Evolutionary conservation across 1,140 invertebrate species (phyloP).

Genomic region (Myzus persicae): DNA sequence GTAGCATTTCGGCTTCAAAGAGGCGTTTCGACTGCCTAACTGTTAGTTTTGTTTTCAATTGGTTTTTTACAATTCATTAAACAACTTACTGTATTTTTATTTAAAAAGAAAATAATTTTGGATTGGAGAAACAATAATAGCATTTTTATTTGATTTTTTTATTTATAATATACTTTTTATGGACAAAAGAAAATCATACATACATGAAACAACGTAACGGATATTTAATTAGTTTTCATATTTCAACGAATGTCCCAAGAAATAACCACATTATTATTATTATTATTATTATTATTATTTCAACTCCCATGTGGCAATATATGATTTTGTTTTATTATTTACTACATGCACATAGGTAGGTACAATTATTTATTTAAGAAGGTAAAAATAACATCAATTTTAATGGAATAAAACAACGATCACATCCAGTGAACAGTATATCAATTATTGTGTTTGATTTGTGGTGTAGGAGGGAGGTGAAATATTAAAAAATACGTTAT

Average conservation of each 20-base stretch:
- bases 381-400: neutral
- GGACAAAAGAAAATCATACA: neutral
- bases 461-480: no score
- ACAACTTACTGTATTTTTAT: neutral
- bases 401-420: neutral
- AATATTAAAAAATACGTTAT: neutral
- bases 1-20: neutral
- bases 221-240: neutral
- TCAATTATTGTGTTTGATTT: neutral
- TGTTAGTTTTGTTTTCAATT: neutral
- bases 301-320: neutral
- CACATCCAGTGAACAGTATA: neutral
- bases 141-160: neutral
- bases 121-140: neutral
- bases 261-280: neutral
- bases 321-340: neutral
- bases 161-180: neutral
- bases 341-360: neutral
- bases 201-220: neutral
- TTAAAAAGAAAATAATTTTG: neutral
- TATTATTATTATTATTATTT: neutral
- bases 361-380: neutral
- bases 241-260: neutral
- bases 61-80: neutral
- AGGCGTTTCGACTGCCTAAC: no score